Evolutionary conservation across 2,888 invertebrate genomes (phyloP), one percentile per base, ranked within the genome.

Genomic region (Miltochrista miniata): DNA sequence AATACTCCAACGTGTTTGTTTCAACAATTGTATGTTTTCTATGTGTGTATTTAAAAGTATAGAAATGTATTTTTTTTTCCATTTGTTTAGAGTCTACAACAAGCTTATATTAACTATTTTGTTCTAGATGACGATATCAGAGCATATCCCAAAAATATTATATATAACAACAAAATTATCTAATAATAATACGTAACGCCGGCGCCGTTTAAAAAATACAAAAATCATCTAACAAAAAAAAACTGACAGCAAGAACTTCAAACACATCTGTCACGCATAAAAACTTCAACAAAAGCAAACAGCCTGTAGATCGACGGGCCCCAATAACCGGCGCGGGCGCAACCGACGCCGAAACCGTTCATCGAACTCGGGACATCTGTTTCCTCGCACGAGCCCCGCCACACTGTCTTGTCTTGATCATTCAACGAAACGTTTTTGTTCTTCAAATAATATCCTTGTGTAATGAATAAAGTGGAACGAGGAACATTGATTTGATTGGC

Each of bases 291-390:
- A 45, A 39, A 33, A 7, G n/a, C 13, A 69, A 31, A 8, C 85
- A 78, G 0, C 61, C 82, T 81, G 79, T 84, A 74, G 48, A 50
- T 12, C n/a, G 33, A 48, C 46, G 58, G 63, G 56, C 64, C 66
- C 61, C 57, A 59, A 65, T 68, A 62, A 67, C 64, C 48, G 35
- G 58, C 55, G 58, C 61, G 45, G 52, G 62, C 72, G 63, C 74
- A 73, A 72, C 79, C 69, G 72, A 75, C 78, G 78, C 79, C 77
- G 72, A 75, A 78, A 77, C 77, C 85, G 89, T 84, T 76, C 88
- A 64, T 83, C 85, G 88, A 89, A 87, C 88, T 69, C 81, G 68
- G 72, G 70, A 84, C 87, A 87, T 88, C 78, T 85, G 89, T 83
- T 70, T 59, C 64, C 51, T 60, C 56, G 54, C 68, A 69, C 70